These are phyloP conservation scores for Hyposmocoma kahamanoa DNA, from an alignment of 1,140 invertebrate species.

Conservation along the genomic window DNA sequence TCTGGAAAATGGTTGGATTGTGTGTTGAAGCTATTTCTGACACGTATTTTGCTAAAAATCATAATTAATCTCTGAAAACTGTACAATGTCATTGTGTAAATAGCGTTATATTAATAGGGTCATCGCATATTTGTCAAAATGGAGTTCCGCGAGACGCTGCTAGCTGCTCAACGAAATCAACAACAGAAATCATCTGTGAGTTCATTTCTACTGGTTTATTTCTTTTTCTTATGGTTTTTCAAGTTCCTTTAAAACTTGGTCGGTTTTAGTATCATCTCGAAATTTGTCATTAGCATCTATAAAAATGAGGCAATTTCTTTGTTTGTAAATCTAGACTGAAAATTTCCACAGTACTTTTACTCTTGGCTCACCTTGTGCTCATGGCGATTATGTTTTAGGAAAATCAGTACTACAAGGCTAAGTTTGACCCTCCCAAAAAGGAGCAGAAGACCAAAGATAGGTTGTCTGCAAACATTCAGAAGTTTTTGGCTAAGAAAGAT, in stretches of 20 bases:
- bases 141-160: constrained; percentile 64
- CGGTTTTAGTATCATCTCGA: neutral
- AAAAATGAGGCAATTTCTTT: neutral
- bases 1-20: constrained; percentile 68
- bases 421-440: constrained; percentile 88
- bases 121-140: constrained; percentile 28
- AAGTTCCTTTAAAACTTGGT: neutral
- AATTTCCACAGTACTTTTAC: neutral
- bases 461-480: constrained; percentile 85
- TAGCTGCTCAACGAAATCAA: constrained; percentile 68
- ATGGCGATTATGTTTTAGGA: constrained; percentile 28
- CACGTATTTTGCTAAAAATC: constrained; percentile 62
- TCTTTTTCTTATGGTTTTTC: neutral
- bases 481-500: constrained; percentile 87
- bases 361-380: neutral
- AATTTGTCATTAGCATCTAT: too few relatives aligned
- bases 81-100: constrained; percentile 27
- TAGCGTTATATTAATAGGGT: neutral
- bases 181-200: constrained; percentile 70
- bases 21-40: constrained; percentile 48
- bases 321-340: neutral
- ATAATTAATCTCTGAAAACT: constrained; percentile 52
- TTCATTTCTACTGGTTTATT: constrained; percentile 22
- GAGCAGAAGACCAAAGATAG: constrained; percentile 78
- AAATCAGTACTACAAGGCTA: constrained; percentile 79